Percentiles rank a stretch among this genome's conserved stretches.
Evolutionary conservation across 2,888 invertebrate genomes (phyloP).

Genomic region (Pterostichus madidus): DNA sequence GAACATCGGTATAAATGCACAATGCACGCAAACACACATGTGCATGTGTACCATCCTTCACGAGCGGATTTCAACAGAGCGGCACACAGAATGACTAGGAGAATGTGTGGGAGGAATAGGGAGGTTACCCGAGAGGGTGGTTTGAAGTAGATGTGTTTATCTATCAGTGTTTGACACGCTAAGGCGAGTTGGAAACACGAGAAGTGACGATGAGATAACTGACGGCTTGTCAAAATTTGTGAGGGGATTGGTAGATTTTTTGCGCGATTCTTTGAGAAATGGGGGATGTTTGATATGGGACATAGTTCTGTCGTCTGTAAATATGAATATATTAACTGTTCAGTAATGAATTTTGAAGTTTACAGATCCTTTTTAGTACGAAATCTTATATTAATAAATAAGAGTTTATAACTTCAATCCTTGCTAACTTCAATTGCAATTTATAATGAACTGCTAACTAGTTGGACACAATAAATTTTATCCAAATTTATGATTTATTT

Average conservation of each 20-base stretch:
- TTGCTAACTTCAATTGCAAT: too few species aligned
- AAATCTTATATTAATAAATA: too few species aligned
- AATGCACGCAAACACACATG: conserved; percentile 43
- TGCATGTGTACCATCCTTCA: conserved; percentile 31
- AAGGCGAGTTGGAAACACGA: conserved; percentile 34
- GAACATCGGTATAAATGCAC: conserved; percentile 47
- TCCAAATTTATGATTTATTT: too few species aligned
- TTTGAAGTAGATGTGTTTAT: conserved; percentile 33
- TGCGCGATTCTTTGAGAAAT: not conserved
- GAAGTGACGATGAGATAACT: conserved; percentile 6
- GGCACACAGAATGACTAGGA: not conserved
- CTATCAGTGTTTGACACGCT: conserved; percentile 46
- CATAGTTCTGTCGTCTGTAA: too few species aligned
- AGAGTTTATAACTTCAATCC: too few species aligned
- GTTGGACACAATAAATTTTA: too few species aligned
- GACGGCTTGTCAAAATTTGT: conserved; percentile 42
- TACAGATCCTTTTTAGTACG: too few species aligned
- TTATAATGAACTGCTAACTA: too few species aligned
- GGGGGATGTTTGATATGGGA: too few species aligned
- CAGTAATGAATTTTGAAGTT: too few species aligned
- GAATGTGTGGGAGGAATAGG: not conserved
- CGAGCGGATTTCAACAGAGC: not conserved
- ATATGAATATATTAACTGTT: too few species aligned
- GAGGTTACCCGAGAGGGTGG: conserved; percentile 10
- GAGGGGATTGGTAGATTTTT: conserved; percentile 2